Percentiles rank a stretch among this genome's conserved stretches.
Conservation (phyloP, 2,113 vertebrate species). For the Platichthys flesus region DNA sequence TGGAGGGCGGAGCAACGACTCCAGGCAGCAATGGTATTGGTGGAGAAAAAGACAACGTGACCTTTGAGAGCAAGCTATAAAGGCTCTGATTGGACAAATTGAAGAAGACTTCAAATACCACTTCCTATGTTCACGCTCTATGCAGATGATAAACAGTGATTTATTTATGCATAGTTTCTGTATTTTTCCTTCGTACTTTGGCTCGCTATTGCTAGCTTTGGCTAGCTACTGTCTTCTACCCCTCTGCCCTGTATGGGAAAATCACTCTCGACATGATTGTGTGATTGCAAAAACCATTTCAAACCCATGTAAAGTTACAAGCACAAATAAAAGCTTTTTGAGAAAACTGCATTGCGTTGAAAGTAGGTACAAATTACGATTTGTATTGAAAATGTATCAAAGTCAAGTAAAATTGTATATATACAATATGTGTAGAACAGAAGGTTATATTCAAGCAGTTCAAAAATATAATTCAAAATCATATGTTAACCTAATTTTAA, state of each 20-base stretch:
- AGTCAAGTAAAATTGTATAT: neutral
- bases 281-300: neutral
- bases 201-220: neutral
- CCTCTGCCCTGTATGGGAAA: neutral
- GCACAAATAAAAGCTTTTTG: no score
- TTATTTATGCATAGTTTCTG: neutral
- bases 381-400: no score
- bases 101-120: neutral
- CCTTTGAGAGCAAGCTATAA: slow-evolving; percentile 65
- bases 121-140: neutral
- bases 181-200: neutral
- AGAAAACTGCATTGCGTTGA: no score
- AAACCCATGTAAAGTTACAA: neutral
- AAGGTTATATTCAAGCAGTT: neutral
- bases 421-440: neutral
- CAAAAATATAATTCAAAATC: no score
- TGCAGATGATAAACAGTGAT: neutral
- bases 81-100: neutral
- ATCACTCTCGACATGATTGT: neutral
- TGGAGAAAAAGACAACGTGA: slow-evolving; percentile 43
- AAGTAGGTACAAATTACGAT: no score
- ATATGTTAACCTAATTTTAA: no score
- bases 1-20: slow-evolving; percentile 9
- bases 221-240: neutral
- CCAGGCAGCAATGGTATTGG: neutral